A percentile compares a stretch with the other conserved stretches of the same genome.
Evolutionary conservation across 35 echinoderm and acorn worm species (phyloP).

Genomic region (Heliocidaris erythrogramma): DNA sequence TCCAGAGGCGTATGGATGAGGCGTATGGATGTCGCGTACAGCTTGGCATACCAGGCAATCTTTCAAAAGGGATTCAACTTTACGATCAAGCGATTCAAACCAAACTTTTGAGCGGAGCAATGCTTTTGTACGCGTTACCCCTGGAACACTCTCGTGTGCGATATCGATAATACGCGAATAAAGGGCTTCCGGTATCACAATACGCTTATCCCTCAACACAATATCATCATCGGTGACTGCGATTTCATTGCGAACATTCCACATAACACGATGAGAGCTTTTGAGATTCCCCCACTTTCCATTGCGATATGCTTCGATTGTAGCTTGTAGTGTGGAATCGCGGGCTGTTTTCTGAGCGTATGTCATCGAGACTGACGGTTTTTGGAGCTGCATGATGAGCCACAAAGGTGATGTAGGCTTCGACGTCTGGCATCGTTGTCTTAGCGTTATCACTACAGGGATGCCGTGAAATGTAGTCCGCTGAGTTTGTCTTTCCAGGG

Average conservation of each 20-base stretch:
- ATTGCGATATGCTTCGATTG: too few species aligned
- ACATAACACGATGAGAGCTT: too few species aligned
- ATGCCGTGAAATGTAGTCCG: background rate
- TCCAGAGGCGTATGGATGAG: background rate
- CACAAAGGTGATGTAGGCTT: background rate
- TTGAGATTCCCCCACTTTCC: too few species aligned
- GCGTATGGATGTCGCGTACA: too few species aligned
- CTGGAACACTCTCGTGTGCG: background rate
- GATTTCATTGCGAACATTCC: too few species aligned
- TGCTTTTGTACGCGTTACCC: background rate
- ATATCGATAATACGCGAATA: background rate
- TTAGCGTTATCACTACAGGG: background rate
- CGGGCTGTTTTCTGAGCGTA: background rate
- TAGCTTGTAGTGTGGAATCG: too few species aligned
- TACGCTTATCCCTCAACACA: too few species aligned
- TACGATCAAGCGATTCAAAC: background rate
- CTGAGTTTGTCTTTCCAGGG: background rate
- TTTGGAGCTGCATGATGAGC: background rate
- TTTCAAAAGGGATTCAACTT: slow-evolving; percentile 22
- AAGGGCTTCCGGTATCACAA: too few species aligned
- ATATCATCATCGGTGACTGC: too few species aligned
- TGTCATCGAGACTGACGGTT: background rate
- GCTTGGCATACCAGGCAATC: slow-evolving; percentile 30
- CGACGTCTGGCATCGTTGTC: background rate
- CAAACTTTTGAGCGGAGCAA: background rate